Evolutionary conservation across 2,113 vertebrate genomes (phyloP).

Genomic region (Chloroceryle aenea): DNA sequence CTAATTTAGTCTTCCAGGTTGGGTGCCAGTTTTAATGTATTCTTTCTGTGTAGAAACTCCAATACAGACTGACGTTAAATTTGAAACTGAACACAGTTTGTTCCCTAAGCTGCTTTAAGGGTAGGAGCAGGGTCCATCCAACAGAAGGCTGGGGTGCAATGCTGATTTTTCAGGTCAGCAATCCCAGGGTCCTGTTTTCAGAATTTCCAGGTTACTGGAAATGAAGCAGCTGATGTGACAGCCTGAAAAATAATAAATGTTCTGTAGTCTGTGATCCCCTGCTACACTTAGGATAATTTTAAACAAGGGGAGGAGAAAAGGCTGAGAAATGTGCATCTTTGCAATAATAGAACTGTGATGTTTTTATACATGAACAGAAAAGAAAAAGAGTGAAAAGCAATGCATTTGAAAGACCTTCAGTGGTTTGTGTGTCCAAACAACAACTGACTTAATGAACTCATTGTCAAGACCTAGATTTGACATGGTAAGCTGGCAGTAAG

Average conservation of each 20-base stretch:
- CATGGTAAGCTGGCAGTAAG: not conserved
- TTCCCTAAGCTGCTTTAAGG: not conserved
- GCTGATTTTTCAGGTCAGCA: not conserved
- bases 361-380: not conserved
- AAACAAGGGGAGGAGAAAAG: not conserved
- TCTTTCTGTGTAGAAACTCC: not conserved
- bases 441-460: not conserved
- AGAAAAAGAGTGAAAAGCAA: not conserved
- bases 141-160: not conserved
- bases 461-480: not conserved
- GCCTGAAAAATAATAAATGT: not conserved
- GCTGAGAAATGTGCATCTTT: not conserved
- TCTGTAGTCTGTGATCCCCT: not conserved
- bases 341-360: not conserved
- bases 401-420: not conserved
- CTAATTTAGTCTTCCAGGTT: not conserved
- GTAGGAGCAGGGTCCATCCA: not conserved
- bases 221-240: not conserved
- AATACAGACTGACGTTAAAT: not conserved
- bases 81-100: not conserved
- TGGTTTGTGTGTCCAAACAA: not conserved
- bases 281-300: not conserved
- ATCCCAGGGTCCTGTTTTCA: not conserved
- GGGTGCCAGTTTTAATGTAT: not conserved
- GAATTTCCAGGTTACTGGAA: not conserved